A percentile compares a stretch with the other conserved stretches of the same genome.
These are phyloP conservation scores for Albula glossodonta DNA, from an alignment of 2,113 vertebrate genomes.

Conservation along the genomic window DNA sequence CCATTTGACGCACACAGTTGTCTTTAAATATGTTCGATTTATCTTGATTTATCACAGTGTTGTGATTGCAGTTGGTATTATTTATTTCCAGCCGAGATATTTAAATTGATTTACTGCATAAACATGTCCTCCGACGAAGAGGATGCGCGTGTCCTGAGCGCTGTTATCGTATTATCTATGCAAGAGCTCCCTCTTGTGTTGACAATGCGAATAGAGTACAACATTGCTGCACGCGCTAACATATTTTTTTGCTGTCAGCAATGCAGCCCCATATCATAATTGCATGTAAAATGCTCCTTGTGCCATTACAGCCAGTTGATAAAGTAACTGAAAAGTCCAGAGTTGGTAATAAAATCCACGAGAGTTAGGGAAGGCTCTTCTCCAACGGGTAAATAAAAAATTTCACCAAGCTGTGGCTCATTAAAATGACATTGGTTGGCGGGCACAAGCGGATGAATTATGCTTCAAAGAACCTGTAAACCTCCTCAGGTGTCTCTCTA, in stretches of 20 bases:
- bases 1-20: background rate
- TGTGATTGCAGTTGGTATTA: background rate
- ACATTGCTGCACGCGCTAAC: background rate
- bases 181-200: slow-evolving; percentile 13
- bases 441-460: too few relatives aligned
- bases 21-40: background rate
- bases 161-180: background rate
- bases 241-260: background rate
- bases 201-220: background rate
- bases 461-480: too few relatives aligned
- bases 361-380: too few relatives aligned
- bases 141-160: background rate
- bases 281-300: background rate
- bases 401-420: too few relatives aligned
- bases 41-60: background rate
- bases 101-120: background rate
- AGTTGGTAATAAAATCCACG: too few relatives aligned
- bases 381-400: too few relatives aligned
- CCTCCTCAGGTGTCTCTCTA: too few relatives aligned
- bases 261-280: background rate
- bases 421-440: too few relatives aligned
- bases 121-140: background rate
- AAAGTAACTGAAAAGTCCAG: too few relatives aligned
- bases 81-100: background rate
- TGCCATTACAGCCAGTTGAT: too few relatives aligned